A percentile compares a stretch with the other conserved stretches of the same genome.
These are phyloP conservation scores for Petrocephalus sullivani DNA, from an alignment of 2,797 vertebrate genomes.

Conservation along the genomic window DNA sequence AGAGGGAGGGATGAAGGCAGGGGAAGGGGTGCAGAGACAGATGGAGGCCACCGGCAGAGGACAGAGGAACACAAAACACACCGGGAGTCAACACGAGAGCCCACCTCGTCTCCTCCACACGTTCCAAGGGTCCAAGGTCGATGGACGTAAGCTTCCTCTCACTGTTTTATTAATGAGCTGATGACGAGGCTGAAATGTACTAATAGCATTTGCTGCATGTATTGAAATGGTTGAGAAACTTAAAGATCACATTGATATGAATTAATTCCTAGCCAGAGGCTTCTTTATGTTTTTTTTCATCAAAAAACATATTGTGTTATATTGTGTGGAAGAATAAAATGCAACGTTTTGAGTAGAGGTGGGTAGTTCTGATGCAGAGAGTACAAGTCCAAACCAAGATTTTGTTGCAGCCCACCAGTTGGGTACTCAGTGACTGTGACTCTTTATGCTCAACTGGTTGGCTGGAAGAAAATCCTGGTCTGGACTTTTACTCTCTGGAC, in stretches of 20 bases:
- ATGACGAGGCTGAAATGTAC: not conserved
- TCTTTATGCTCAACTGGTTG: not conserved
- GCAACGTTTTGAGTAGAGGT: not conserved
- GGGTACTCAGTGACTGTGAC: not conserved
- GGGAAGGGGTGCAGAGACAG: slow-evolving; percentile 12
- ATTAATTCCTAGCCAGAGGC: not conserved
- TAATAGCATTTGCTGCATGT: not conserved
- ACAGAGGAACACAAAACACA: not conserved
- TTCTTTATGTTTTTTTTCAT: not conserved
- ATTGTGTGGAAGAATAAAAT: not conserved
- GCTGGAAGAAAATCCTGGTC: not conserved
- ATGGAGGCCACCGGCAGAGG: not conserved
- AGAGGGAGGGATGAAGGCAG: slow-evolving; percentile 34
- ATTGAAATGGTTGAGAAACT: not conserved
- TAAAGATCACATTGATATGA: not conserved
- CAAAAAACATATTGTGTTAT: not conserved
- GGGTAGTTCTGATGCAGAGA: not conserved
- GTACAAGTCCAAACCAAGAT: not conserved
- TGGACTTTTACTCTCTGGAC: not conserved
- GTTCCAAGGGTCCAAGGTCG: not conserved
- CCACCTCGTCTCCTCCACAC: not conserved
- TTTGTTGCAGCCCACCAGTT: not conserved
- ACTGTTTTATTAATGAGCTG: not conserved
- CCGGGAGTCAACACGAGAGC: not conserved
- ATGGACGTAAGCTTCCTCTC: not conserved